Percentiles rank a stretch among this genome's conserved stretches.
These are phyloP conservation scores for Oreochromis spilurus DNA, from an alignment of 2,113 vertebrate species.

Conservation along the genomic window DNA sequence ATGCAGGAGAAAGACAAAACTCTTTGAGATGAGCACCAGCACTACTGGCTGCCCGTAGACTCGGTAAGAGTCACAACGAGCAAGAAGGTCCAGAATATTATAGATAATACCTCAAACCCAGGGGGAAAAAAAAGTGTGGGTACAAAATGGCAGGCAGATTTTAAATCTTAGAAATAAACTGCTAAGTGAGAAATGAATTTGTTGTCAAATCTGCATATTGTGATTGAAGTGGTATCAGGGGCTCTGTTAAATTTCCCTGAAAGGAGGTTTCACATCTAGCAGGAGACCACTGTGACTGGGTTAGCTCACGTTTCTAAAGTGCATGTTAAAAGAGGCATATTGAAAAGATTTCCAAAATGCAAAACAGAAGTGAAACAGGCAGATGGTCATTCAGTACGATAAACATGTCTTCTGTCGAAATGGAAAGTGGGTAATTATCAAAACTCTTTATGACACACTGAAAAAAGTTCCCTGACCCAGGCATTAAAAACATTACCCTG, in stretches of 20 bases:
- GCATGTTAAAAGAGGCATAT: not conserved
- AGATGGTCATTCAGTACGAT: constrained; percentile 33
- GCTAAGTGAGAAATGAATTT: not conserved
- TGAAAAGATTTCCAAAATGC: constrained; percentile 25
- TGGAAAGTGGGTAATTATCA: constrained; percentile 56
- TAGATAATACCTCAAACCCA: not conserved
- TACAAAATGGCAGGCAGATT: not conserved
- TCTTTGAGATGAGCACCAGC: not conserved
- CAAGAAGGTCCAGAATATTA: not conserved
- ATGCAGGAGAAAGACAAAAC: not conserved
- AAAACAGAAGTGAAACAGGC: constrained; percentile 35
- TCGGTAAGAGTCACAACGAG: not conserved
- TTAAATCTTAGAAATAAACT: not conserved
- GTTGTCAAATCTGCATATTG: not conserved
- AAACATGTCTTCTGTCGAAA: constrained; percentile 49
- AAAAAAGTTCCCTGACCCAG: constrained; percentile 44
- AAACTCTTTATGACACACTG: constrained; percentile 34
- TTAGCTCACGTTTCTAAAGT: constrained; percentile 1
- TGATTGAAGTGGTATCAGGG: not conserved
- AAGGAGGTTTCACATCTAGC: not conserved
- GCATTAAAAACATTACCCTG: constrained; percentile 38
- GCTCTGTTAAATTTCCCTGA: not conserved
- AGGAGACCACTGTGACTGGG: not conserved
- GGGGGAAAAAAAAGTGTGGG: accelerated
- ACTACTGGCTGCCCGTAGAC: not conserved